These are phyloP conservation scores for Caradrina clavipalpis DNA, from an alignment of 2,888 invertebrate species.

Conservation along the genomic window DNA sequence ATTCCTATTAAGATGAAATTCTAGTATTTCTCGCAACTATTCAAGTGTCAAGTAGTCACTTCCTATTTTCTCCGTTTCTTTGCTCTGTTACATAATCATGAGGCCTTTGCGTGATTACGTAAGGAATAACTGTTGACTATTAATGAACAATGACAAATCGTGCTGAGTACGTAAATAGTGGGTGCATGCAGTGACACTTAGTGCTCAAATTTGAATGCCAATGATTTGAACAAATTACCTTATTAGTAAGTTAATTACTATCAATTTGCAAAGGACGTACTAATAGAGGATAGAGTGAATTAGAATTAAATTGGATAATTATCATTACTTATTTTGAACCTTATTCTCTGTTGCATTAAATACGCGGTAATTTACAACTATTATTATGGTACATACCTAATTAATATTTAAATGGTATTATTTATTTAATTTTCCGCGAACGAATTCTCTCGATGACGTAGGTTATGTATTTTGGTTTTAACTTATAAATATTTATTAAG, in stretches of 20 bases:
- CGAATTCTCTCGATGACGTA: neutral
- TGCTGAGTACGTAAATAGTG: constrained; percentile 37
- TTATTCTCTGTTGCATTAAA: constrained; percentile 7
- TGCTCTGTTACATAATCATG: constrained; percentile 55
- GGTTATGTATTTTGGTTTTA: neutral
- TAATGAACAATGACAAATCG: constrained; percentile 58
- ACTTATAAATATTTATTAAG: neutral
- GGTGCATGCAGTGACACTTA: constrained; percentile 22
- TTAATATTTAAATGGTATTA: neutral
- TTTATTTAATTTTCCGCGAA: neutral
- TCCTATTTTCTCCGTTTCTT: constrained; percentile 64
- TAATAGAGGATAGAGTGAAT: constrained; percentile 32
- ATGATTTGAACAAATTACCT: constrained; percentile 30
- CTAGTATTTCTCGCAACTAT: constrained; percentile 40
- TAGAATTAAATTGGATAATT: constrained; percentile 21
- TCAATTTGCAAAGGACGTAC: constrained; percentile 19
- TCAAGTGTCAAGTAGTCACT: constrained; percentile 57
- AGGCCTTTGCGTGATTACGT: constrained; percentile 50
- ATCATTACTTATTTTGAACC: constrained; percentile 21
- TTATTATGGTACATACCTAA: neutral
- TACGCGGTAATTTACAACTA: neutral
- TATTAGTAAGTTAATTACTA: constrained; percentile 26
- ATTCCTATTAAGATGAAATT: constrained; percentile 47
- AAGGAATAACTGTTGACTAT: constrained; percentile 47
- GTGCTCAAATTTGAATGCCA: constrained; percentile 31